Conservation (phyloP, 2,113 vertebrate species). For the Pygoscelis antarcticus region DNA sequence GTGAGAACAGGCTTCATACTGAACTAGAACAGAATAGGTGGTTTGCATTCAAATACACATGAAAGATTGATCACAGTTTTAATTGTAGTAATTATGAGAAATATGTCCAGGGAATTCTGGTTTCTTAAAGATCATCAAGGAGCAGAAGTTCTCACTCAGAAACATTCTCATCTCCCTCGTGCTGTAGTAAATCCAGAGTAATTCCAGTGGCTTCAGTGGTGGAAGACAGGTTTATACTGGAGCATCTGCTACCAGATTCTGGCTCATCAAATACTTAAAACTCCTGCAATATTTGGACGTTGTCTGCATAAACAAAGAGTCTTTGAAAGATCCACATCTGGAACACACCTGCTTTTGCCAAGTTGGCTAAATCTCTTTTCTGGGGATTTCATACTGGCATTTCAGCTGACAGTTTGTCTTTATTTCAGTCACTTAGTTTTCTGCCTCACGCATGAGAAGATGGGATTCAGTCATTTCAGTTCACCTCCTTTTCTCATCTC, state of each 20-base stretch:
- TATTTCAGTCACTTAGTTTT: conserved; percentile 3
- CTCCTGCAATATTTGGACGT: neutral
- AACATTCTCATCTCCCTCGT: neutral
- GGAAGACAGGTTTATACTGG: neutral
- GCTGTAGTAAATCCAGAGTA: neutral
- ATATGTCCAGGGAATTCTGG: neutral
- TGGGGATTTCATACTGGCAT: neutral
- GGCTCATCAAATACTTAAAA: neutral
- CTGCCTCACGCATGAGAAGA: neutral
- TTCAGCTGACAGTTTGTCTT: neutral
- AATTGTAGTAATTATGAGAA: neutral
- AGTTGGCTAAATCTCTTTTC: neutral
- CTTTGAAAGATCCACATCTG: conserved; percentile 35
- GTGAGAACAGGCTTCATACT: neutral
- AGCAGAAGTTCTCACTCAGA: neutral
- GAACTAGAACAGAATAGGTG: neutral
- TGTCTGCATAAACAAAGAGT: conserved; percentile 9
- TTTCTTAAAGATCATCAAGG: neutral
- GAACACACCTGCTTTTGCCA: conserved; percentile 39
- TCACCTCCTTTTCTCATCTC: neutral
- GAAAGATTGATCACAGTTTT: neutral
- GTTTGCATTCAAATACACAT: neutral
- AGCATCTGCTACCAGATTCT: neutral
- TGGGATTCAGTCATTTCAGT: neutral
- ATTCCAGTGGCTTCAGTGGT: neutral